Evolutionary conservation across 2,113 vertebrate species (phyloP).

Genomic region (Microcebus griseorufus): DNA sequence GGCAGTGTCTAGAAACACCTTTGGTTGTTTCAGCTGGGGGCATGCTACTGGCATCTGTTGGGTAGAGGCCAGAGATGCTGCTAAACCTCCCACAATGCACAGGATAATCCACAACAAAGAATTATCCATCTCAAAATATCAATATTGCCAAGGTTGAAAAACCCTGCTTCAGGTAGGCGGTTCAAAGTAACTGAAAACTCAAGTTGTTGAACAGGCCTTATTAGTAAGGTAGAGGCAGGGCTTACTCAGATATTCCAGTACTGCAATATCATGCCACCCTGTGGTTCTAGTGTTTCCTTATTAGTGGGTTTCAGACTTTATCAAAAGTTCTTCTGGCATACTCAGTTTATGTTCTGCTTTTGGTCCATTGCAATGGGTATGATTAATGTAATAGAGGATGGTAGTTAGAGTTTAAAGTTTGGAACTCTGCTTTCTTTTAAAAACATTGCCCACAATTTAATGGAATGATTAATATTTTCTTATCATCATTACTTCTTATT

Average conservation of each 20-base stretch:
- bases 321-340: not conserved
- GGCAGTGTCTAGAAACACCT: not conserved
- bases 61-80: not conserved
- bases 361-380: not conserved
- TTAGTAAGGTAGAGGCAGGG: not conserved
- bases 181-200: conserved; percentile 5
- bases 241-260: not conserved
- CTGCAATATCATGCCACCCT: not conserved
- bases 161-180: not conserved
- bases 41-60: not conserved
- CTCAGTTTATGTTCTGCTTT: not conserved
- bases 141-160: not conserved
- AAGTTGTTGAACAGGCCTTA: not conserved
- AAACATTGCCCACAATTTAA: not conserved
- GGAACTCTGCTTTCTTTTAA: conserved; percentile 12
- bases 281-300: not conserved
- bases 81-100: not conserved
- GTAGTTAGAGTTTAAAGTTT: not conserved
- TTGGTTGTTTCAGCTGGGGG: not conserved
- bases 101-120: not conserved
- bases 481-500: not conserved
- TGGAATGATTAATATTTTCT: not conserved
- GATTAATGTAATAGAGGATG: not conserved
- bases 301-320: not conserved
- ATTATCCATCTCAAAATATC: not conserved